phyloP scores from a whole-genome alignment of 2,888 invertebrate genomes.

The Metallyticus violacea region DNA sequence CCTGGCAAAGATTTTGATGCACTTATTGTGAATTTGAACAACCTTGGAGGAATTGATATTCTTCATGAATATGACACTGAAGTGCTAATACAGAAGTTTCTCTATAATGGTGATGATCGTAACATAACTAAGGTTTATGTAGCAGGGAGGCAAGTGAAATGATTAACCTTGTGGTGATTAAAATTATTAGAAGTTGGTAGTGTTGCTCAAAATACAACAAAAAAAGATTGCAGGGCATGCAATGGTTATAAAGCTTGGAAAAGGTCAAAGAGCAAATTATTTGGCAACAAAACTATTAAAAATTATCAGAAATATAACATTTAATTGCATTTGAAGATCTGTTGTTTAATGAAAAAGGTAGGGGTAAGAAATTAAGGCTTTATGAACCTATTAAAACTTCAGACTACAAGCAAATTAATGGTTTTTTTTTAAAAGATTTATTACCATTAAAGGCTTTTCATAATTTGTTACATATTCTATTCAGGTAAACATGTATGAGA shows the following conservation, averaged over 20 bases:
- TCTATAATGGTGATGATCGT: constrained; percentile 79
- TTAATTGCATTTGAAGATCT: not conserved
- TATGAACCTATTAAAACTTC: not conserved
- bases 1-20: constrained; percentile 87
- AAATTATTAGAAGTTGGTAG: not conserved
- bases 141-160: constrained; percentile 60
- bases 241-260: too few species aligned
- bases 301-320: too few species aligned
- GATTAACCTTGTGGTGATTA: not conserved
- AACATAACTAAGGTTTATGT: constrained; percentile 77
- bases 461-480: too few species aligned
- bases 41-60: constrained; percentile 40
- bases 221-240: too few species aligned
- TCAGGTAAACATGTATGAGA: too few species aligned
- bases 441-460: not conserved
- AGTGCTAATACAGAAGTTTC: constrained; percentile 70
- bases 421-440: not conserved
- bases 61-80: constrained; percentile 47
- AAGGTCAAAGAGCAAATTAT: too few species aligned
- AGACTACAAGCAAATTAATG: too few species aligned
- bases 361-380: not conserved
- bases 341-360: too few species aligned
- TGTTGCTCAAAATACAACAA: not conserved
- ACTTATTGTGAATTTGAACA: constrained; percentile 64
- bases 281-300: too few species aligned